These are phyloP conservation scores for Lanistes nyassanus DNA, from an alignment of 1,140 invertebrate species.

Conservation along the genomic window DNA sequence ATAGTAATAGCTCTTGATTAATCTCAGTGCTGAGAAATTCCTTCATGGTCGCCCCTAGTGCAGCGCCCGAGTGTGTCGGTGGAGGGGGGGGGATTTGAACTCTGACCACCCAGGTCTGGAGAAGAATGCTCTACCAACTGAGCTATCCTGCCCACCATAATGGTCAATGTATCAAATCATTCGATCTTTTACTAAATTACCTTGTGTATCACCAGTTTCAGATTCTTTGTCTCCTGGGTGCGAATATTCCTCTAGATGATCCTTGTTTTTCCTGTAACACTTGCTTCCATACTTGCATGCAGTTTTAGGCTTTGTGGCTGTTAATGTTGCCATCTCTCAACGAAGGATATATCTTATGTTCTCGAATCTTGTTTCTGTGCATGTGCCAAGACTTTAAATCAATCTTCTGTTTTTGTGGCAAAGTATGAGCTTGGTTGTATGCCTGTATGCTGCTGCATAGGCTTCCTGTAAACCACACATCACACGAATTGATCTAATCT, in stretches of 20 bases:
- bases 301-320: slow-evolving; percentile 12
- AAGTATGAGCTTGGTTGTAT: no score
- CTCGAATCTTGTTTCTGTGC: not conserved
- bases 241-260: slow-evolving; percentile 45
- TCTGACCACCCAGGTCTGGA: no score
- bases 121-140: no score
- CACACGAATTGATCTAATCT: no score
- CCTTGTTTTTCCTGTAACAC: slow-evolving; percentile 55
- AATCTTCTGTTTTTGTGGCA: not conserved
- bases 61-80: no score
- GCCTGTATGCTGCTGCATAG: no score
- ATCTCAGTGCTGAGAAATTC: no score
- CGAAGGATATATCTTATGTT: not conserved
- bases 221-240: slow-evolving; percentile 50
- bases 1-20: no score
- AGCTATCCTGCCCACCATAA: no score
- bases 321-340: slow-evolving; percentile 9
- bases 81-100: no score
- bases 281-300: slow-evolving; percentile 56
- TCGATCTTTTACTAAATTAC: not conserved
- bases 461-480: no score
- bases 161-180: not conserved
- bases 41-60: no score
- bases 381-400: not conserved
- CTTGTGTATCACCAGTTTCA: slow-evolving; percentile 21